Percentiles rank a stretch among this genome's conserved stretches.
These are phyloP conservation scores for Gymnarchus niloticus DNA, from an alignment of 2,113 vertebrate species.

Conservation along the genomic window DNA sequence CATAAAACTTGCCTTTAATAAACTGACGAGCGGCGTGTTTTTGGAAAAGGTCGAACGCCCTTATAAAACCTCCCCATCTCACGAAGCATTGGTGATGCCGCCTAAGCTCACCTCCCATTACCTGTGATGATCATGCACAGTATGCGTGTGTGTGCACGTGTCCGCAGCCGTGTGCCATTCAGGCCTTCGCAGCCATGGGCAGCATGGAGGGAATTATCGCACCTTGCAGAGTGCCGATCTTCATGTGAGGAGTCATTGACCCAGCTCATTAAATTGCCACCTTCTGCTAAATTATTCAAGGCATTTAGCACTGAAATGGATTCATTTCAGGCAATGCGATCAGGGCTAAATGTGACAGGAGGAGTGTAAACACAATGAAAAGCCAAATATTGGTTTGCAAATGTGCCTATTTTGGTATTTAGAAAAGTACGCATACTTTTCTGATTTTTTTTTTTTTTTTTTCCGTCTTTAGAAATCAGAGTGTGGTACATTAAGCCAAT, in stretches of 20 bases:
- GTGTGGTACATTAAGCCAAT: slow-evolving; percentile 50
- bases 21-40: slow-evolving; percentile 34
- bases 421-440: background rate
- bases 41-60: slow-evolving; percentile 28
- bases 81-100: slow-evolving; percentile 54
- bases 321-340: background rate
- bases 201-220: slow-evolving; percentile 42
- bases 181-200: slow-evolving; percentile 49
- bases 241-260: slow-evolving; percentile 62
- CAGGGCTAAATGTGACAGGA: background rate
- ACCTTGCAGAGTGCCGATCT: slow-evolving; percentile 53
- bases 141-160: slow-evolving; percentile 49
- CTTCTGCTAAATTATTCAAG: slow-evolving; percentile 83
- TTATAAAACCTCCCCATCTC: slow-evolving; percentile 41
- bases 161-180: too few relatives aligned
- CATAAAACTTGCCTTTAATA: slow-evolving; percentile 29
- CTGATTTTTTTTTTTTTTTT: background rate
- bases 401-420: background rate
- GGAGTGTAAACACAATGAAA: background rate
- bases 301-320: slow-evolving; percentile 83
- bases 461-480: slow-evolving; percentile 38
- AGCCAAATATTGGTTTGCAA: background rate
- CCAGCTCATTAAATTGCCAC: slow-evolving; percentile 79
- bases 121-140: background rate
- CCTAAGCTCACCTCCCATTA: background rate